phyloP scores from a whole-genome alignment of 1,140 invertebrate species.

The Melanaphis sacchari region DNA sequence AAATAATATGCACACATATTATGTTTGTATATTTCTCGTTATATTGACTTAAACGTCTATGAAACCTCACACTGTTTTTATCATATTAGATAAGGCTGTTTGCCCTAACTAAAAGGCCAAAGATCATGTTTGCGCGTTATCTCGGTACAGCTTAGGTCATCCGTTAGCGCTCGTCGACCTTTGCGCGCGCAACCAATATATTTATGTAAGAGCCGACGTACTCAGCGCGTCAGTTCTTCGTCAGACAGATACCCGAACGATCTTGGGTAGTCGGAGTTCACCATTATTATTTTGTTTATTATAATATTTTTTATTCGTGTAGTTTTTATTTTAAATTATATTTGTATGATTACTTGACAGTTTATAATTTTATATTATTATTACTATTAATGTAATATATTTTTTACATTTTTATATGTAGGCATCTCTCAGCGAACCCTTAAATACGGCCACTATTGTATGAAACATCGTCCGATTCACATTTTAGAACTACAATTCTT shows the following conservation, averaged over 20 bases:
- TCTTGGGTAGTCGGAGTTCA: neutral
- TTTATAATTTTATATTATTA: neutral
- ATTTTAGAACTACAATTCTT: neutral
- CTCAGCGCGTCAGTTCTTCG: slow-evolving; percentile 31
- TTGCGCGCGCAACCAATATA: slow-evolving; percentile 49
- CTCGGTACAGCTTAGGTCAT: slow-evolving; percentile 47
- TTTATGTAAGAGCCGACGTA: slow-evolving; percentile 42
- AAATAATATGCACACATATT: neutral
- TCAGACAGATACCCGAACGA: slow-evolving; percentile 16
- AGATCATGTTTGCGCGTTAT: slow-evolving; percentile 55
- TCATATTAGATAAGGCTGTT: slow-evolving; percentile 48
- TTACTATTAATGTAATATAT: neutral
- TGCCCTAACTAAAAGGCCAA: slow-evolving; percentile 46
- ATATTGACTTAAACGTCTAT: slow-evolving; percentile 26
- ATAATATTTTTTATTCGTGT: neutral
- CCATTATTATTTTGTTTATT: neutral
- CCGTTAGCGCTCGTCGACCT: slow-evolving; percentile 42
- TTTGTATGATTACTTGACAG: neutral
- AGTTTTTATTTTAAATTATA: neutral
- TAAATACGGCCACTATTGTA: neutral
- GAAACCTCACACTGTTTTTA: slow-evolving; percentile 38
- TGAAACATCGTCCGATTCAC: neutral
- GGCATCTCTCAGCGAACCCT: neutral
- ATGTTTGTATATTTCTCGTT: neutral
- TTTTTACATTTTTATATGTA: slow-evolving; percentile 29